Percentiles rank a stretch among this genome's conserved stretches.
Evolutionary conservation across 2,113 vertebrate genomes (phyloP).

Genomic region (Oxygymnocypris stewartii): DNA sequence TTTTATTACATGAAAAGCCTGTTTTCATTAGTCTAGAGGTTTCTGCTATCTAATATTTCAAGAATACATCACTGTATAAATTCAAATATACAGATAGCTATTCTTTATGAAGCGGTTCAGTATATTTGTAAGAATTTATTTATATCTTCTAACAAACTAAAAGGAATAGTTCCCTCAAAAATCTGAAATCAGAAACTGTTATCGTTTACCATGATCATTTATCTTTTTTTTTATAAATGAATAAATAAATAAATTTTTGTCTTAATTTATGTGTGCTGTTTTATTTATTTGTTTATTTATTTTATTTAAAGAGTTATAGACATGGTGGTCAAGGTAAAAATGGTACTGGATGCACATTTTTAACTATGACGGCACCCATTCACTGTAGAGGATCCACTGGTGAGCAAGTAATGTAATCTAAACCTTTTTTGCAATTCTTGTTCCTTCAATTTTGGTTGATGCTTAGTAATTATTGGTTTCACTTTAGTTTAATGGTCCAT

Average conservation of each 20-base stretch:
- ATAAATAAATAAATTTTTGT: too few relatives aligned
- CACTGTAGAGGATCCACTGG: too few relatives aligned
- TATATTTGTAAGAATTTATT: neutral
- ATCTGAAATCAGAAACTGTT: neutral
- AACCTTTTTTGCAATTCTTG: too few relatives aligned
- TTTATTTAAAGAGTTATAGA: neutral
- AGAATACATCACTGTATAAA: neutral
- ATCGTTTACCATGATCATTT: neutral
- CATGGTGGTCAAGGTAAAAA: neutral
- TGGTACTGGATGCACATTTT: neutral
- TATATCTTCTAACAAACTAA: neutral
- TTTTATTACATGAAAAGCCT: neutral
- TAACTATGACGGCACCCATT: too few relatives aligned
- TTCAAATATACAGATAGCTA: neutral
- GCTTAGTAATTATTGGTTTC: too few relatives aligned
- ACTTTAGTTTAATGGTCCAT: too few relatives aligned
- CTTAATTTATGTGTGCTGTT: too few relatives aligned
- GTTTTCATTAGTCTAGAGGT: neutral
- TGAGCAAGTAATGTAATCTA: too few relatives aligned
- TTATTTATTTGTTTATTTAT: too few relatives aligned
- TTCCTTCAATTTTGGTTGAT: too few relatives aligned
- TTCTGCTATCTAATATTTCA: neutral
- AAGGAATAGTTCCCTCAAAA: neutral
- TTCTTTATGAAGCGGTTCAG: neutral
- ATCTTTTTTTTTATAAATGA: too few relatives aligned